These are phyloP conservation scores for Nipponacmea schrenckii DNA, from an alignment of 2,888 invertebrate species.

Conservation along the genomic window DNA sequence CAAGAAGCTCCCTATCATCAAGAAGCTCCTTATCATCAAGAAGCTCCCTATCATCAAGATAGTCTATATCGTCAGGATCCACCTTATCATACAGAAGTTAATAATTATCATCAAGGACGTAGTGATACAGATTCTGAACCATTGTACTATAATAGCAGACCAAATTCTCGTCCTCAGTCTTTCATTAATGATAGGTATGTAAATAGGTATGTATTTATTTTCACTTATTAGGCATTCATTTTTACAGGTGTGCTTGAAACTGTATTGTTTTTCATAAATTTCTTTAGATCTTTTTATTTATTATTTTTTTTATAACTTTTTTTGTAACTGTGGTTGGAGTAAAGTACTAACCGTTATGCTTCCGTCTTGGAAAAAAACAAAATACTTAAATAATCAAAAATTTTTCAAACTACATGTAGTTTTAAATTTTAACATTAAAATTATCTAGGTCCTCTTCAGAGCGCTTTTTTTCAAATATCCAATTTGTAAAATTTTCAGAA, in stretches of 20 bases:
- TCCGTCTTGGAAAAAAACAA: too few species aligned
- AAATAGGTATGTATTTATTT: background rate
- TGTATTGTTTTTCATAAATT: background rate
- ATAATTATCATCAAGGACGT: conserved; percentile 52
- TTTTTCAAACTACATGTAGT: too few species aligned
- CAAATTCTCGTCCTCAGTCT: conserved; percentile 71
- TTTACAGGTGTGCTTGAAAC: background rate
- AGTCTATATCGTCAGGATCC: conserved; percentile 36
- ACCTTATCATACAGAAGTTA: too few species aligned
- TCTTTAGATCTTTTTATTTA: background rate
- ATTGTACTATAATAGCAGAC: conserved; percentile 89
- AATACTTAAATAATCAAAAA: too few species aligned
- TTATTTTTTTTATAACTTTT: too few species aligned
- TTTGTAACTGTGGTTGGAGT: too few species aligned
- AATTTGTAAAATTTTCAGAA: too few species aligned
- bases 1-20: conserved; percentile 33
- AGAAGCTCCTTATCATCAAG: conserved; percentile 26
- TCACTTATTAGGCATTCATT: background rate
- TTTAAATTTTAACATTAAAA: too few species aligned
- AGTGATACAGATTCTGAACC: conserved; percentile 69
- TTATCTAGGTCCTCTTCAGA: too few species aligned
- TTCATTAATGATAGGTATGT: conserved; percentile 54
- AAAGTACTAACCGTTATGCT: too few species aligned
- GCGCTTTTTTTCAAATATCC: too few species aligned
- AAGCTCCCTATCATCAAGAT: conserved; percentile 30